phyloP scores from a whole-genome alignment of 2,113 vertebrate species.

The Ciconia stormi region DNA sequence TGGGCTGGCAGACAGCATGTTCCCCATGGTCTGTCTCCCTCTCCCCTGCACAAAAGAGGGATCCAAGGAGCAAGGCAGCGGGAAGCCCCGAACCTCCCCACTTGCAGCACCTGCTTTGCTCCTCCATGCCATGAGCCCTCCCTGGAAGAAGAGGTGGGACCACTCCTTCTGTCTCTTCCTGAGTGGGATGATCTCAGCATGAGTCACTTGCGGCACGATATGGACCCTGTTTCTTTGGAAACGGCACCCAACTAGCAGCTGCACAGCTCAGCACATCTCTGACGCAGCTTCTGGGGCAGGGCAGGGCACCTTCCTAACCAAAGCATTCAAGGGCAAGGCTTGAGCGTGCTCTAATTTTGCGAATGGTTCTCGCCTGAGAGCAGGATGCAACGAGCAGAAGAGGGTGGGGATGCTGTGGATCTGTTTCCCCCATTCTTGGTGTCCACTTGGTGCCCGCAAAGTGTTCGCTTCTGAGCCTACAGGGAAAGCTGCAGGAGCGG shows the following conservation, averaged over 20 bases:
- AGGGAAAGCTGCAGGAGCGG: neutral
- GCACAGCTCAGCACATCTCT: constrained; percentile 53
- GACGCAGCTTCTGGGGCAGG: constrained; percentile 55
- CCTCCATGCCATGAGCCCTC: neutral
- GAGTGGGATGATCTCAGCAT: constrained; percentile 25
- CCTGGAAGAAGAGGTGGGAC: constrained; percentile 2
- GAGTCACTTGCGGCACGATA: constrained; percentile 43
- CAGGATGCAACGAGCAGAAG: neutral
- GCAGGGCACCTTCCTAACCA: constrained; percentile 56
- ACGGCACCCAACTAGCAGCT: constrained; percentile 57
- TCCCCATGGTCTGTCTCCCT: neutral
- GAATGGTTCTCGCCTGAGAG: neutral
- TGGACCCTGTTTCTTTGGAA: constrained; percentile 51
- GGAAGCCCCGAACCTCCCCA: neutral
- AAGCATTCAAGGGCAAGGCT: constrained; percentile 65
- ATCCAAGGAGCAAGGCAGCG: neutral
- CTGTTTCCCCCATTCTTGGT: neutral
- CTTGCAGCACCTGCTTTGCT: neutral
- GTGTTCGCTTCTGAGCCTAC: neutral
- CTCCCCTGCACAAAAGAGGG: neutral
- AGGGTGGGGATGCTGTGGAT: neutral
- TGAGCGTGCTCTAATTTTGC: constrained; percentile 15
- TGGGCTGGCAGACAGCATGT: neutral
- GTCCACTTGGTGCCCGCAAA: neutral
- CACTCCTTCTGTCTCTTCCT: neutral